Conservation (phyloP, 2,797 vertebrate species). For the Pipistrellus pipistrellus region DNA sequence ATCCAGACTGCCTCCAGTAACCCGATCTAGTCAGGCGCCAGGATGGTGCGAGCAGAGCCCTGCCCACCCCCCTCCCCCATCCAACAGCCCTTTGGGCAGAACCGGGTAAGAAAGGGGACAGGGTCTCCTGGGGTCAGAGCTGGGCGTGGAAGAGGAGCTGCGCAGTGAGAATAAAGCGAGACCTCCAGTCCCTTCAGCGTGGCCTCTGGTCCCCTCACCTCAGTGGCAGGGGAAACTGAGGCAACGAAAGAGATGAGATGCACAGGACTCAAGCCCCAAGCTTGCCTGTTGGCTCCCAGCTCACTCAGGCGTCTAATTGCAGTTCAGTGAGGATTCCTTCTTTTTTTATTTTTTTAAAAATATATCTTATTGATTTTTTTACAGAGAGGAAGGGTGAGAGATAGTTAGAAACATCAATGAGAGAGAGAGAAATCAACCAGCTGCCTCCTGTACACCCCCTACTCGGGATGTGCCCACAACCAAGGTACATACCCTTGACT, state of each 20-base stretch:
- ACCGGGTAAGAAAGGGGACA: neutral
- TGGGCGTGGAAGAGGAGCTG: neutral
- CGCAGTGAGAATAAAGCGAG: neutral
- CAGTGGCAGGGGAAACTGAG: neutral
- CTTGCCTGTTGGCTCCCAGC: neutral
- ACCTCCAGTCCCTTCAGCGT: neutral
- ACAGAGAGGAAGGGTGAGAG: too few relatives aligned
- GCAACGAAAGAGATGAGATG: neutral
- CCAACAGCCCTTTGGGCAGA: neutral
- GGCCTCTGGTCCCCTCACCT: neutral
- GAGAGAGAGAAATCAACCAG: too few relatives aligned
- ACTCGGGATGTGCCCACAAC: too few relatives aligned
- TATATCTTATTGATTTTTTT: too few relatives aligned
- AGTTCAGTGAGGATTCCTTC: neutral
- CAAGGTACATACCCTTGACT: too few relatives aligned
- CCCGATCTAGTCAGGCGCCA: conserved; percentile 73
- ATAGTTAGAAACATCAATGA: too few relatives aligned
- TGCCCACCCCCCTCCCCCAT: conserved; percentile 30
- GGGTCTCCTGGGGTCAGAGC: conserved; percentile 63
- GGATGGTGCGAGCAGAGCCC: conserved; percentile 62
- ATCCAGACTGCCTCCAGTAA: conserved; percentile 81
- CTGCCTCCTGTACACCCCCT: too few relatives aligned
- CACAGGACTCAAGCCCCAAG: neutral
- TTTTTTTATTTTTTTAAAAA: too few relatives aligned
- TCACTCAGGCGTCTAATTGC: neutral